Evolutionary conservation across 2,113 vertebrate genomes (phyloP).

Genomic region (Bettongia penicillata): DNA sequence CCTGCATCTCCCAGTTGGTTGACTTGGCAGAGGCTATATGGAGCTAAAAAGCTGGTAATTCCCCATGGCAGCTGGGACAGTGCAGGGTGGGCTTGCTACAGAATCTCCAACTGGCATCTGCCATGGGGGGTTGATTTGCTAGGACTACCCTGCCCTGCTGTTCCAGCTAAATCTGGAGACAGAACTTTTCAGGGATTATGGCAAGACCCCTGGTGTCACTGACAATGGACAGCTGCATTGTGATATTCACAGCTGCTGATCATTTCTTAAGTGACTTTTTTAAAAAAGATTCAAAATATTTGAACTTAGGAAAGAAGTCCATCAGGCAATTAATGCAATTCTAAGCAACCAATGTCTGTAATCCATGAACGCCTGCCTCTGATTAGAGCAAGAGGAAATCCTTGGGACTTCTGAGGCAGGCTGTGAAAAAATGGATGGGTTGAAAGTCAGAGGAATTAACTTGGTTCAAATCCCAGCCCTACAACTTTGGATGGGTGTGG

Average conservation of each 20-base stretch:
- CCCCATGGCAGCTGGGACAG: not conserved
- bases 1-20: not conserved
- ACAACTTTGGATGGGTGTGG: fast-evolving
- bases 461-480: not conserved
- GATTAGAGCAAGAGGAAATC: not conserved
- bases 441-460: not conserved
- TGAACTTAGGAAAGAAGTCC: not conserved
- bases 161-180: not conserved
- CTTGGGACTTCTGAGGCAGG: not conserved
- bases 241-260: not conserved
- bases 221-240: not conserved
- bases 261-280: not conserved
- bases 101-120: not conserved
- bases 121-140: not conserved
- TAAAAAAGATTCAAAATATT: not conserved
- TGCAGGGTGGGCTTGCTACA: not conserved
- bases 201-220: not conserved
- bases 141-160: not conserved
- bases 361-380: not conserved
- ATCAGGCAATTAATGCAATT: not conserved
- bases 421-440: not conserved
- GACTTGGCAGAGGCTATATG: not conserved
- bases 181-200: not conserved
- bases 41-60: not conserved
- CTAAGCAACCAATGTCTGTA: not conserved